Evolutionary conservation across 1,140 invertebrate species (phyloP).

Genomic region (Drosophila parvula): DNA sequence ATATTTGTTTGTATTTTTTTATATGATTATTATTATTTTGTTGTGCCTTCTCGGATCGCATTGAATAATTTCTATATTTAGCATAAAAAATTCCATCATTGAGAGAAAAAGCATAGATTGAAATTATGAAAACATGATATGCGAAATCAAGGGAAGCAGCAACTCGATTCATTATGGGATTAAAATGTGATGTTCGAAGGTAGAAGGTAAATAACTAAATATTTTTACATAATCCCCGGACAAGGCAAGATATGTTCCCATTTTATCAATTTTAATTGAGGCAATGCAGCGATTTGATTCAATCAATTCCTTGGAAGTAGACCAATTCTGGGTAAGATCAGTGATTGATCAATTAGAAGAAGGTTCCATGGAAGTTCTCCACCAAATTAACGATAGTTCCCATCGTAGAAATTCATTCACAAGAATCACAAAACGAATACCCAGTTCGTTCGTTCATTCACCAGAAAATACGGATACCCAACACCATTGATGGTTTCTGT

Average conservation of each 20-base stretch:
- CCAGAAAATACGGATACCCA: slow-evolving; percentile 20
- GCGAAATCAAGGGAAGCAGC: slow-evolving; percentile 27
- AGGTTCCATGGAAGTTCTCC: slow-evolving; percentile 19
- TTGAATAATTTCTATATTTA: slow-evolving; percentile 82
- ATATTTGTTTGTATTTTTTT: slow-evolving; percentile 46
- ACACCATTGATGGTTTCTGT: slow-evolving; percentile 40
- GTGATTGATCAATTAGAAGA: slow-evolving; percentile 26
- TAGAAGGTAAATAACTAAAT: background rate
- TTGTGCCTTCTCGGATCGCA: slow-evolving; percentile 49
- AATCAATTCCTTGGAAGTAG: slow-evolving; percentile 4
- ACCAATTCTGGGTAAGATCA: slow-evolving; percentile 4
- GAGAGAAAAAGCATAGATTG: slow-evolving; percentile 39
- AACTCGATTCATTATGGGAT: slow-evolving; percentile 33
- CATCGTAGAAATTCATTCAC: slow-evolving; percentile 29
- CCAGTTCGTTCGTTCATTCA: slow-evolving; percentile 20
- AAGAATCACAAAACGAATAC: background rate
- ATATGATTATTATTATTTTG: slow-evolving; percentile 44
- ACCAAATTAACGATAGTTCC: slow-evolving; percentile 25
- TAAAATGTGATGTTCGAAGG: slow-evolving; percentile 10
- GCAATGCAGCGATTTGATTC: slow-evolving; percentile 8
- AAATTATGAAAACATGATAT: slow-evolving; percentile 69
- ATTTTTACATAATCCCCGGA: background rate
- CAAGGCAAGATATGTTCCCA: background rate
- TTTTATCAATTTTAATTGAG: background rate
- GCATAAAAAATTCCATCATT: slow-evolving; percentile 67